Percentiles rank a stretch among this genome's conserved stretches.
Evolutionary conservation across 2,888 invertebrate genomes (phyloP).

Genomic region (Agapetus fuscipes): DNA sequence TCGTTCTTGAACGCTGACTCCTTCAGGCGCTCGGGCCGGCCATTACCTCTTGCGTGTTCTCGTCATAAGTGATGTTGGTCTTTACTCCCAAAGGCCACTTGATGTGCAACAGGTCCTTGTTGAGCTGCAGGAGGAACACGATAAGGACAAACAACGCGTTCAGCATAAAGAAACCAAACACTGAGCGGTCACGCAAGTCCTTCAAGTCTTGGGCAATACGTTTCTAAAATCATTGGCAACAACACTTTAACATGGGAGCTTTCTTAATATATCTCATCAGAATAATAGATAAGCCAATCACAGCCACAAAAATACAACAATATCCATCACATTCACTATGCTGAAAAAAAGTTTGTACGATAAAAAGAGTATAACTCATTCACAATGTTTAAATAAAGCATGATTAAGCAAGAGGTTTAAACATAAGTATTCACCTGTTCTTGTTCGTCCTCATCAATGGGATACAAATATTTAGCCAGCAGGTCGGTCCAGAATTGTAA

Average conservation of each 20-base stretch:
- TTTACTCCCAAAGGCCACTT: conserved; percentile 95
- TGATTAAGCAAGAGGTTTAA: too few relatives aligned
- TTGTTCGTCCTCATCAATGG: conserved; percentile 85
- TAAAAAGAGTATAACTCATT: too few relatives aligned
- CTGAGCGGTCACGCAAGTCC: conserved; percentile 90
- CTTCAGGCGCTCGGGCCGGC: conserved; percentile 23
- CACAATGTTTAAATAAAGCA: too few relatives aligned
- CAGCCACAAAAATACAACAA: too few relatives aligned
- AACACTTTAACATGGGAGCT: not conserved
- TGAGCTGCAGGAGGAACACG: conserved; percentile 96
- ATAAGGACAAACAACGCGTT: conserved; percentile 98
- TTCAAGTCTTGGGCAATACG: conserved; percentile 85
- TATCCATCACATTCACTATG: too few relatives aligned
- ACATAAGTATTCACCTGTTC: conserved; percentile 81
- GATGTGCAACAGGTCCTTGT: conserved; percentile 92
- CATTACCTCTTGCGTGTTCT: conserved; percentile 79
- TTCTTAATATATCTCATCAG: too few relatives aligned
- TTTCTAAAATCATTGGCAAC: conserved; percentile 58
- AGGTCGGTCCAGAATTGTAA: conserved; percentile 89
- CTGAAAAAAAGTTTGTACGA: too few relatives aligned
- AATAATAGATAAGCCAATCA: too few relatives aligned
- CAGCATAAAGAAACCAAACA: conserved; percentile 96
- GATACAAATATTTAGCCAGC: conserved; percentile 88
- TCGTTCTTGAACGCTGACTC: conserved; percentile 22
- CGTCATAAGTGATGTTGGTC: conserved; percentile 87